Evolutionary conservation across 1,140 invertebrate genomes (phyloP).

Genomic region (Leucophenga varia): DNA sequence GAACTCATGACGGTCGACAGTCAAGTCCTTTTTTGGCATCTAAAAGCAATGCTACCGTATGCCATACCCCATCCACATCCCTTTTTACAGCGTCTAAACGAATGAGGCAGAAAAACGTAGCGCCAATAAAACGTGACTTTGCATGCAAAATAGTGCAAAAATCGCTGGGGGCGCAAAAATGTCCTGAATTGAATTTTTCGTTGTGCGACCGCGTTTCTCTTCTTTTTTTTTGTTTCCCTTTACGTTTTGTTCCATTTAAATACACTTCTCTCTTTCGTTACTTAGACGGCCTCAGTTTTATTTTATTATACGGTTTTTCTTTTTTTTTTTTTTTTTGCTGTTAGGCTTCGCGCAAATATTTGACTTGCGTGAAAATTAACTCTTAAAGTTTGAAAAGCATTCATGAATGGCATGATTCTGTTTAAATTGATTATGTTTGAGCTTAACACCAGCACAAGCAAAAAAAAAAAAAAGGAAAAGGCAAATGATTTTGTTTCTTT

Average conservation of each 20-base stretch:
- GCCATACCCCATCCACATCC: too few relatives aligned
- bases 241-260: too few relatives aligned
- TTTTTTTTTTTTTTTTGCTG: slow-evolving; percentile 27
- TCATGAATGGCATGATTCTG: slow-evolving; percentile 37
- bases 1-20: too few relatives aligned
- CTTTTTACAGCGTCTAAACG: too few relatives aligned
- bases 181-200: slow-evolving; percentile 42
- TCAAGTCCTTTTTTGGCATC: too few relatives aligned
- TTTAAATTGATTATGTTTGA: slow-evolving; percentile 43
- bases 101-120: slow-evolving; percentile 46
- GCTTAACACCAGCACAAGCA: slow-evolving; percentile 14
- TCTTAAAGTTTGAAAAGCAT: slow-evolving; percentile 24
- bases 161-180: slow-evolving; percentile 15
- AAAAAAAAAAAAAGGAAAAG: too few relatives aligned
- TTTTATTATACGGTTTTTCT: too few relatives aligned
- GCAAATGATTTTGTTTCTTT: too few relatives aligned
- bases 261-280: too few relatives aligned
- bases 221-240: slow-evolving; percentile 26
- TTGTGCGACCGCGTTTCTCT: slow-evolving; percentile 9
- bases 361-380: slow-evolving; percentile 45
- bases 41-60: too few relatives aligned
- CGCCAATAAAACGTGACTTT: slow-evolving; percentile 50
- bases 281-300: too few relatives aligned
- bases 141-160: slow-evolving; percentile 48
- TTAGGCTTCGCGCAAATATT: slow-evolving; percentile 34